Base-by-base conservation (phyloP, 2,888 invertebrate genomes). In the Rhopalosiphum nymphaeae region DNA sequence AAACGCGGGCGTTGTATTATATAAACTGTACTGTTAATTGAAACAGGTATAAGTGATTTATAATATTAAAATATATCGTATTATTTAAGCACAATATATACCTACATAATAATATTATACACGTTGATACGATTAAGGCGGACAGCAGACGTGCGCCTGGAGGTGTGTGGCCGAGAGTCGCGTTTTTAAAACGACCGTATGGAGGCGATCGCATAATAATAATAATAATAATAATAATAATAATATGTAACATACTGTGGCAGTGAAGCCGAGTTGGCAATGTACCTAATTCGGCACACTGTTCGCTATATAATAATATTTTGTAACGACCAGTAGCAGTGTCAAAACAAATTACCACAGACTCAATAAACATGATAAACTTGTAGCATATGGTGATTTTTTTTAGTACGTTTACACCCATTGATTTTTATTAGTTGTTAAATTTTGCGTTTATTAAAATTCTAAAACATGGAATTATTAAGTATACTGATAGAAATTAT, bases 61-160 rank as follows among this genome's bases (percentile, higher is more conserved):
- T 78, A 7, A 36, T 78, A 78, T 21, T n/a, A 36, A 21, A 78
- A 11, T 9, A 78, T 21, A 42, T 36, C 78, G 36, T 78, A 36
- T 78, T 36, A 42, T 78, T 78, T 42, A 21, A 78, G 21, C 21
- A 78, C 78, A 78, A 9, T 36, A 36, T 36, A 67, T 78, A 21
- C 78, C 36, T 78, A 21, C 36, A 36, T 78, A 21, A 36, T 78
- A 29, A 36, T 78, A n/a, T 25, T 67, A 90, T 57, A 61, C n/a
- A n/a, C 44, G 5, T 9, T 61, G 10, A 46, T 46, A 67, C 61
- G 61, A 90, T 90, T 90, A 90, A 90, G 90, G 90, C 61, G 90
- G 61, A 90, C 61, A 90, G 61, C 46, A 46, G 46, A 67, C 16
- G 89, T 78, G 25, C 36, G 67, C 67, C 26, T 16, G 29, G 57